phyloP scores from a whole-genome alignment of 2,113 vertebrate genomes.

The Agapornis roseicollis region DNA sequence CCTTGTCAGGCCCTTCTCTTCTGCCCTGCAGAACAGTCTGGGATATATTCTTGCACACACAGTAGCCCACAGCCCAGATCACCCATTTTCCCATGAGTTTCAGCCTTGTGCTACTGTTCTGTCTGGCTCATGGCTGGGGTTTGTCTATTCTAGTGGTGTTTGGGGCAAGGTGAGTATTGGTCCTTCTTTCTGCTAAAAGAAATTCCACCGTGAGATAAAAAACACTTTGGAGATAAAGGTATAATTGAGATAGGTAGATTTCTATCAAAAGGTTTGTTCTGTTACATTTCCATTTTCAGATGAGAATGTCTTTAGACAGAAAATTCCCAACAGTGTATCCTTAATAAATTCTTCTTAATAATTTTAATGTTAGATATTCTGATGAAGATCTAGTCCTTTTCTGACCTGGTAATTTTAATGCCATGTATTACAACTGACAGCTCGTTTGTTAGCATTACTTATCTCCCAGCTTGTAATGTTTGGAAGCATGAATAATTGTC shows the following conservation, averaged over 20 bases:
- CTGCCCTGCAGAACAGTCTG: not conserved
- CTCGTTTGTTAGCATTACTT: not conserved
- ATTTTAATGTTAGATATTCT: not conserved
- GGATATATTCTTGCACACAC: not conserved
- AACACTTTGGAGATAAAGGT: not conserved
- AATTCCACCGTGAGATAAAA: not conserved
- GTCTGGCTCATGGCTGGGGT: not conserved
- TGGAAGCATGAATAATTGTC: constrained; percentile 1
- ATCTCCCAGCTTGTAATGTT: not conserved
- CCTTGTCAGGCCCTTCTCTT: not conserved
- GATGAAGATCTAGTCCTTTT: not conserved
- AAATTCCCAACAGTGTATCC: not conserved
- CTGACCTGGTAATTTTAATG: not conserved
- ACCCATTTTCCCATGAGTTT: rapidly evolving
- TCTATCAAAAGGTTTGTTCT: not conserved
- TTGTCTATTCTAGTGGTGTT: not conserved
- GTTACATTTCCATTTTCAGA: not conserved
- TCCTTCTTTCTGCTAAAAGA: not conserved
- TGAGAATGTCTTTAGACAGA: not conserved
- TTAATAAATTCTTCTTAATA: not conserved
- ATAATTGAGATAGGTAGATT: not conserved
- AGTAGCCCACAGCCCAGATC: not conserved
- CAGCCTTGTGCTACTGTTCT: not conserved
- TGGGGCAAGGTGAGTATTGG: not conserved
- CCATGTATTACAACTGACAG: not conserved